A percentile compares a stretch with the other conserved stretches of the same genome.
Conservation (phyloP, 2,888 invertebrate species). For the Limnephilus marmoratus region DNA sequence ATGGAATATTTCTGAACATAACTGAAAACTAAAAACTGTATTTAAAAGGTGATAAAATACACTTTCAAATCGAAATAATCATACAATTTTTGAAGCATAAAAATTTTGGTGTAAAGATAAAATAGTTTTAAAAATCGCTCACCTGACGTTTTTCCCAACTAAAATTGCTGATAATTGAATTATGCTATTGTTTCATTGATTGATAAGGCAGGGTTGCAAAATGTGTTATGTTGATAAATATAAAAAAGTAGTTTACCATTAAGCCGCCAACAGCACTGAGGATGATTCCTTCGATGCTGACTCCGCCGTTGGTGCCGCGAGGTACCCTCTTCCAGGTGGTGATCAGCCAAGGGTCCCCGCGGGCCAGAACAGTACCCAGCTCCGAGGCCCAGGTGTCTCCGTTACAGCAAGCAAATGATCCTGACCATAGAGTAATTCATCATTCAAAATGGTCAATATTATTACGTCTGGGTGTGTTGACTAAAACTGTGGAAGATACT, state of each 20-base stretch:
- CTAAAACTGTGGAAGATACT: too few relatives aligned
- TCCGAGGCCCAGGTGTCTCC: constrained; percentile 97
- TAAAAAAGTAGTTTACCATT: constrained; percentile 66
- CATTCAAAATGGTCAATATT: background rate
- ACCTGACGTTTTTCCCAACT: too few relatives aligned
- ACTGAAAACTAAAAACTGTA: too few relatives aligned
- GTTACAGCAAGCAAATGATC: constrained; percentile 87
- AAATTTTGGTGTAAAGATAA: too few relatives aligned
- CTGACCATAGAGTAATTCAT: constrained; percentile 69
- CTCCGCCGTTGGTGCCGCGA: constrained; percentile 91
- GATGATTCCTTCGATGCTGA: constrained; percentile 81
- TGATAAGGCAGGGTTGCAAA: background rate
- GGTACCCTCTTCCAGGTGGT: constrained; percentile 87
- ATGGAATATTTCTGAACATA: too few relatives aligned
- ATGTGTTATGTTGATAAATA: background rate
- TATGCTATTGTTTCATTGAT: too few relatives aligned
- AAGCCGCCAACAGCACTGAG: constrained; percentile 82
- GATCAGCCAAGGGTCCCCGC: constrained; percentile 84
- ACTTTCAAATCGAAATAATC: too few relatives aligned
- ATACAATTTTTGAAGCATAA: too few relatives aligned
- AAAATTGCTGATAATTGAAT: too few relatives aligned
- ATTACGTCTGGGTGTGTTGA: too few relatives aligned
- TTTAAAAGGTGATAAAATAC: too few relatives aligned
- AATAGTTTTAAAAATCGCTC: too few relatives aligned
- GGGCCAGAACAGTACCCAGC: constrained; percentile 86